A percentile compares a stretch with the other conserved stretches of the same genome.
Conservation (phyloP, 2,797 vertebrate species). For the Myotis planiceps region DNA sequence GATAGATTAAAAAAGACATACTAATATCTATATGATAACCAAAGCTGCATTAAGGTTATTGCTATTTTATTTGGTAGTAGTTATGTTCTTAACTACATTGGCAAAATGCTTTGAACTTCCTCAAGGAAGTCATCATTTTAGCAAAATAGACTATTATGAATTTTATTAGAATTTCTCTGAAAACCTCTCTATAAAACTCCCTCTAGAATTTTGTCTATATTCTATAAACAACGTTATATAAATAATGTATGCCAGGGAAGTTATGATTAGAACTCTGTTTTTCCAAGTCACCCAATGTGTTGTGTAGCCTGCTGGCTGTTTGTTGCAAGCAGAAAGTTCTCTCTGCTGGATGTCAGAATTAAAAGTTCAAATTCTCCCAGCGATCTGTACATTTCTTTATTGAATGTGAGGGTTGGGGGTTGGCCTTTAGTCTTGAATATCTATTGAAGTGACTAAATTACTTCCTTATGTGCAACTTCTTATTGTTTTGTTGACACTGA, state of each 20-base stretch:
- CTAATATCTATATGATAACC: background rate
- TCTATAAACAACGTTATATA: background rate
- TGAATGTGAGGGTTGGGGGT: background rate
- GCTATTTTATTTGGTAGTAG: background rate
- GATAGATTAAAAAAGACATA: background rate
- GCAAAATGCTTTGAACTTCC: background rate
- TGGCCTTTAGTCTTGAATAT: conserved; percentile 54
- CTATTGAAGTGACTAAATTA: conserved; percentile 69
- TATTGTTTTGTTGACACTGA: conserved; percentile 72
- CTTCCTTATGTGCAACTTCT: conserved; percentile 28
- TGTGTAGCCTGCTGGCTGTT: background rate
- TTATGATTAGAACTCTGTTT: background rate
- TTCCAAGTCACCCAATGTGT: background rate
- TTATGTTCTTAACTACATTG: background rate
- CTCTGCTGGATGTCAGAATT: background rate
- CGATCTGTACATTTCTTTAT: conserved; percentile 30
- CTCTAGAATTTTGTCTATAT: background rate
- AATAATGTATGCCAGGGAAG: background rate
- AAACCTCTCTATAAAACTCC: background rate
- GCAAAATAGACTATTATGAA: background rate
- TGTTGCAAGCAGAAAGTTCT: background rate
- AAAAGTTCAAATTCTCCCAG: background rate
- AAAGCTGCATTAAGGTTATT: background rate
- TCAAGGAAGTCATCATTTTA: background rate
- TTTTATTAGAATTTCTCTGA: background rate